phyloP scores from a whole-genome alignment of 2,888 invertebrate species.

The Formica aserva region DNA sequence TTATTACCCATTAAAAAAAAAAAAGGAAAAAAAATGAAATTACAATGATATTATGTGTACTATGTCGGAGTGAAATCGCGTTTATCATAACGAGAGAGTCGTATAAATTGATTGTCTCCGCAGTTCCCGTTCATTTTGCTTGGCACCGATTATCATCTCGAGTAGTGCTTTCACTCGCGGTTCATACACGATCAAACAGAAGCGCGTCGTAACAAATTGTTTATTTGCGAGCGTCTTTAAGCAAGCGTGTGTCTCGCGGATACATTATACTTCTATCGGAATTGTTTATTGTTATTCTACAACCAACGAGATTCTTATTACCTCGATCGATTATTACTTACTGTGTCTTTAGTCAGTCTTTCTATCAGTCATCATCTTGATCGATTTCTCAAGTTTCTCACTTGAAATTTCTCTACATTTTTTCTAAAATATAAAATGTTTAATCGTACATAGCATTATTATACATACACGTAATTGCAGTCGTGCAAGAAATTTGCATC shows the following conservation, averaged over 20 bases:
- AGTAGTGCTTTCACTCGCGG: constrained; percentile 18
- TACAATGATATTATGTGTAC: constrained; percentile 65
- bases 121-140: constrained; percentile 23
- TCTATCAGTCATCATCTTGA: not conserved
- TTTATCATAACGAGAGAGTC: constrained; percentile 13
- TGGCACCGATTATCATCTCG: constrained; percentile 6
- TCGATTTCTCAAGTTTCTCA: constrained; percentile 1
- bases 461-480: constrained; percentile 15
- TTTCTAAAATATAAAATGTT: not conserved
- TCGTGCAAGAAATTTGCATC: constrained; percentile 6
- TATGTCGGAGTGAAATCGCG: constrained; percentile 23
- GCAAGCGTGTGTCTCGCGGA: not conserved
- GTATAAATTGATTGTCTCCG: not conserved
- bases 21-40: not conserved
- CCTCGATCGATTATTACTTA: constrained; percentile 4
- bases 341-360: not conserved
- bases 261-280: not conserved
- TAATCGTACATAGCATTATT: not conserved
- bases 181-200: not conserved
- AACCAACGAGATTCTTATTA: constrained; percentile 9
- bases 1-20: not conserved
- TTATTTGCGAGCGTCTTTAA: not conserved
- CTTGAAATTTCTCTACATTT: not conserved
- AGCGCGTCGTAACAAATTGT: not conserved
- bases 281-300: constrained; percentile 1